Conservation (phyloP, 1,140 invertebrate genomes). For the Bemisia tabaci region DNA sequence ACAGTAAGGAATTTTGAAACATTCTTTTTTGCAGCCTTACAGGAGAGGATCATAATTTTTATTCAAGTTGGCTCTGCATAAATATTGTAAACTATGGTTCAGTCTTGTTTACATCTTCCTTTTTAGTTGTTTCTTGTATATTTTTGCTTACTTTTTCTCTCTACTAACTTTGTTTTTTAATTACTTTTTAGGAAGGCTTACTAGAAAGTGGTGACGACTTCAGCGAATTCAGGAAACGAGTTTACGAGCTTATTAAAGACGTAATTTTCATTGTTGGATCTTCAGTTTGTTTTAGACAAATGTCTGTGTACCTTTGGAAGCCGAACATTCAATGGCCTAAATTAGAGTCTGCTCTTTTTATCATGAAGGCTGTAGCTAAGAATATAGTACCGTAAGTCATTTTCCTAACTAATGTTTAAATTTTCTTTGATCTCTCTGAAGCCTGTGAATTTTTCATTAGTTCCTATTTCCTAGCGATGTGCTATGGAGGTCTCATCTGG, state of each 20-base stretch:
- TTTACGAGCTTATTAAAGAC: slow-evolving; percentile 89
- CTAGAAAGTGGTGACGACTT: slow-evolving; percentile 76
- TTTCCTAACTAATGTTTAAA: neutral
- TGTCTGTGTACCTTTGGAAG: slow-evolving; percentile 58
- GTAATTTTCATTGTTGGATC: slow-evolving; percentile 95
- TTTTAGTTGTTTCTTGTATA: no score
- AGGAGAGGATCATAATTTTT: no score
- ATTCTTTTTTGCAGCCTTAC: no score
- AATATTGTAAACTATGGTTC: no score
- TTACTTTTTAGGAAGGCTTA: slow-evolving; percentile 52
- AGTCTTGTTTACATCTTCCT: no score
- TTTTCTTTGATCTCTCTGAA: neutral
- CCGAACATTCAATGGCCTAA: slow-evolving; percentile 71
- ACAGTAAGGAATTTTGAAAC: no score
- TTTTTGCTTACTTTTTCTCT: no score
- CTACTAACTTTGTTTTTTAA: neutral
- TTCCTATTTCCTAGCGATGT: neutral
- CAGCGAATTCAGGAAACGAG: slow-evolving; percentile 76
- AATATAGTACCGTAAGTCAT: slow-evolving; percentile 84
- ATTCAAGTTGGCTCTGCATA: no score
- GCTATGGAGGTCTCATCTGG: neutral
- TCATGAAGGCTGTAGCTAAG: slow-evolving; percentile 91
- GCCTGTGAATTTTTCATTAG: neutral
- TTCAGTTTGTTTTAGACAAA: slow-evolving; percentile 79
- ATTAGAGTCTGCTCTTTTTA: slow-evolving; percentile 86